Conservation (phyloP, 2,888 invertebrate species). For the Patella pellucida region DNA sequence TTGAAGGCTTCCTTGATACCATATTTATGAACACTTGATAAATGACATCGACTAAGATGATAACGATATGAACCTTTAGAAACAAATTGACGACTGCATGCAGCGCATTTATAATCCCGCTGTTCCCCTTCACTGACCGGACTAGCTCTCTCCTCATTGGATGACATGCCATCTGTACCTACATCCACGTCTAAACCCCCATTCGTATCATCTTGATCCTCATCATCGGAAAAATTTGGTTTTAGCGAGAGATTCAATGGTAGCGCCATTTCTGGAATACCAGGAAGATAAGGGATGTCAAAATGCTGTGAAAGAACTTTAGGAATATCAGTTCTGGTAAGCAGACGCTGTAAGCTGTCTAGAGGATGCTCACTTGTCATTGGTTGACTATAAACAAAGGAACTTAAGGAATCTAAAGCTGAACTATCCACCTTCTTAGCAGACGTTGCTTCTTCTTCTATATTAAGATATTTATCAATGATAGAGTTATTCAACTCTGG, state of each 20-base stretch:
- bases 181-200: constrained; percentile 20
- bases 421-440: constrained; percentile 34
- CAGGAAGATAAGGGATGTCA: constrained; percentile 26
- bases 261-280: constrained; percentile 42
- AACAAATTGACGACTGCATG: constrained; percentile 80
- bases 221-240: constrained; percentile 21
- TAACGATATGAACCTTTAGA: constrained; percentile 97
- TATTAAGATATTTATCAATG: constrained; percentile 50
- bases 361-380: constrained; percentile 82
- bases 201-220: constrained; percentile 24
- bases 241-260: constrained; percentile 58
- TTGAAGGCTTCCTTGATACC: constrained; percentile 66
- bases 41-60: constrained; percentile 79
- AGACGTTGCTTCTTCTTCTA: constrained; percentile 32
- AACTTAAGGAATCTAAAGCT: constrained; percentile 66
- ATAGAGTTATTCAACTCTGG: constrained; percentile 21
- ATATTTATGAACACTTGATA: constrained; percentile 63
- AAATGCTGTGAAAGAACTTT: constrained; percentile 22
- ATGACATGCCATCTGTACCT: background rate
- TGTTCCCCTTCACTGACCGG: constrained; percentile 53
- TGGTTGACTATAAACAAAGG: constrained; percentile 67
- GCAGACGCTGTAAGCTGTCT: constrained; percentile 93
- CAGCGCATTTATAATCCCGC: constrained; percentile 61
- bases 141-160: constrained; percentile 40
- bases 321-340: constrained; percentile 89